Evolutionary conservation across 2,113 vertebrate species (phyloP).

Genomic region (Callocephalon fimbriatum): DNA sequence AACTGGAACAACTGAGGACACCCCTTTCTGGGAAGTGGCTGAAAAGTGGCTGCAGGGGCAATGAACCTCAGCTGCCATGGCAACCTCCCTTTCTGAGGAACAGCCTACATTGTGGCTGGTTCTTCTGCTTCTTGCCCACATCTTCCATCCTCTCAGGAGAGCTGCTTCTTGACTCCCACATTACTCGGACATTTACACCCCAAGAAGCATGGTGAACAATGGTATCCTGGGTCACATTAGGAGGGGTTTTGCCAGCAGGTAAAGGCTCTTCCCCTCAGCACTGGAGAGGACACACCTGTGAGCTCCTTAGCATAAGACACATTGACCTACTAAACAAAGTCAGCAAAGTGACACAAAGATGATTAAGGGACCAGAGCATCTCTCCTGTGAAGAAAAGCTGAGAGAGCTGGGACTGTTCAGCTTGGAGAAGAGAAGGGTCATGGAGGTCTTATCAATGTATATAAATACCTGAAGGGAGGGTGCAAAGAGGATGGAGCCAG

Average conservation of each 20-base stretch:
- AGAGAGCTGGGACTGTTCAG: neutral
- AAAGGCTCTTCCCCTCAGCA: neutral
- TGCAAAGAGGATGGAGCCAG: neutral
- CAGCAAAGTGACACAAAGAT: neutral
- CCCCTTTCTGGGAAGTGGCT: neutral
- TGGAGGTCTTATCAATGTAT: neutral
- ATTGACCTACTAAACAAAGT: neutral
- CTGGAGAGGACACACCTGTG: neutral
- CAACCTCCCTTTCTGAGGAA: conserved; percentile 21
- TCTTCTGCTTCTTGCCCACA: conserved; percentile 23
- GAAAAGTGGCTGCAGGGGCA: neutral
- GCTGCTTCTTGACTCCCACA: neutral
- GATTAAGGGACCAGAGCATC: neutral
- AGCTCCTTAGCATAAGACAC: neutral
- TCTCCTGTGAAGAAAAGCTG: neutral
- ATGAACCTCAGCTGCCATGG: neutral
- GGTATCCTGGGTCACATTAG: neutral
- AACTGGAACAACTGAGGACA: neutral
- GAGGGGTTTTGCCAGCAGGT: neutral
- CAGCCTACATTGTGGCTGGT: neutral
- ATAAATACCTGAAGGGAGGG: neutral
- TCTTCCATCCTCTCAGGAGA: neutral
- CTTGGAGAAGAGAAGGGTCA: neutral
- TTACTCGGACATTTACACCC: neutral
- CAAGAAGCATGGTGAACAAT: neutral